A percentile compares a stretch with the other conserved stretches of the same genome.
Evolutionary conservation across 2,888 invertebrate genomes (phyloP).

Genomic region (Scrobipalpa costella): DNA sequence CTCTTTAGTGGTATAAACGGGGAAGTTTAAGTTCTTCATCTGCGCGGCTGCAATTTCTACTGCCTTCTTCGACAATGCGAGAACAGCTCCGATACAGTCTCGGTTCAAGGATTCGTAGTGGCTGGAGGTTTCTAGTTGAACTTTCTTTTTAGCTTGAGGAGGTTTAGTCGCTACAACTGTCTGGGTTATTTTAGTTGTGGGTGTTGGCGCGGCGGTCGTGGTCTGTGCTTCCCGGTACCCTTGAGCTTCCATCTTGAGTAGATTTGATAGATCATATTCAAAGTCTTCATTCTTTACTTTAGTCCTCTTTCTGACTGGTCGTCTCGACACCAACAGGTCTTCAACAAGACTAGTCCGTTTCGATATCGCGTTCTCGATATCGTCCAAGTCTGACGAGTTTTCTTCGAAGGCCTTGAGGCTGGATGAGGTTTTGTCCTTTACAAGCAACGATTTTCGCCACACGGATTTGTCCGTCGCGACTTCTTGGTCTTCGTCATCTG

Average conservation of each 20-base stretch:
- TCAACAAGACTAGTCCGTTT: slow-evolving; percentile 46
- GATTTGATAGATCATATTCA: slow-evolving; percentile 85
- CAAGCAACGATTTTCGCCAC: slow-evolving; percentile 31
- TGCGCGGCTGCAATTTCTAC: slow-evolving; percentile 60
- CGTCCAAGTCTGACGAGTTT: slow-evolving; percentile 74
- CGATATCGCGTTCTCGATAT: slow-evolving; percentile 56
- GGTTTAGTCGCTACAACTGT: neutral
- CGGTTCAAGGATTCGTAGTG: slow-evolving; percentile 57
- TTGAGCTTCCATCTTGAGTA: slow-evolving; percentile 77
- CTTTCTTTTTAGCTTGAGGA: slow-evolving; percentile 54
- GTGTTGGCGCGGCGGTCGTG: slow-evolving; percentile 43
- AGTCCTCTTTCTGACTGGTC: slow-evolving; percentile 84
- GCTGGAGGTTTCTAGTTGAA: slow-evolving; percentile 43
- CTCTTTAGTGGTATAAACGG: slow-evolving; percentile 47
- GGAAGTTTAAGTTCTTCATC: slow-evolving; percentile 55
- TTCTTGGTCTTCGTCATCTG: slow-evolving; percentile 55
- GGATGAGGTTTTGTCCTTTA: slow-evolving; percentile 51
- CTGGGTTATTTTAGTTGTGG: slow-evolving; percentile 36
- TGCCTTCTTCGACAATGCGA: slow-evolving; percentile 60
- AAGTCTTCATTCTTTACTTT: slow-evolving; percentile 86
- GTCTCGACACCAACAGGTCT: slow-evolving; percentile 51
- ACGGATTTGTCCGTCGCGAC: slow-evolving; percentile 44
- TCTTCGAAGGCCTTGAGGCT: slow-evolving; percentile 66
- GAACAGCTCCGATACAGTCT: slow-evolving; percentile 66
- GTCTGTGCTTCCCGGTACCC: slow-evolving; percentile 69